These are phyloP conservation scores for Mesitornis unicolor DNA, from an alignment of 2,113 vertebrate species.

Conservation along the genomic window DNA sequence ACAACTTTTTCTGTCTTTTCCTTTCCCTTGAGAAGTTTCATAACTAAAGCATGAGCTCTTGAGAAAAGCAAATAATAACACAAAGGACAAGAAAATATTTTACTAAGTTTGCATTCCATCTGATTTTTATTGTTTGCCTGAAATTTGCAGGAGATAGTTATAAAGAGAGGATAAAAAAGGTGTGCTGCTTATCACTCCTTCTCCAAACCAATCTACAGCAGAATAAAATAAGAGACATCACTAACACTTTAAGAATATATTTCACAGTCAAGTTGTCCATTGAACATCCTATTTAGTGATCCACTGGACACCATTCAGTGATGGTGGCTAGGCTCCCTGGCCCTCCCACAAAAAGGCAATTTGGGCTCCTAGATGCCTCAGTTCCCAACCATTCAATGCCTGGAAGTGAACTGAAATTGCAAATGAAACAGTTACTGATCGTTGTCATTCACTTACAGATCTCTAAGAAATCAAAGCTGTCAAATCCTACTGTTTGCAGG, in stretches of 20 bases:
- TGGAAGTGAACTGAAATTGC: background rate
- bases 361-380: background rate
- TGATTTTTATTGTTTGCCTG: background rate
- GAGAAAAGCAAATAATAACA: background rate
- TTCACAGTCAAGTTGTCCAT: rapidly evolving
- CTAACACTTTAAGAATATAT: background rate
- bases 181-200: background rate
- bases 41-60: background rate
- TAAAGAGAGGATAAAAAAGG: background rate
- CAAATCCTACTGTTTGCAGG: background rate
- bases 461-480: background rate
- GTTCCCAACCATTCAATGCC: background rate
- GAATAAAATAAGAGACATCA: background rate
- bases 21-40: background rate
- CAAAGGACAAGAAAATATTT: background rate
- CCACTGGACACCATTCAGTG: background rate
- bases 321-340: background rate
- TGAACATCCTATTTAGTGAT: background rate
- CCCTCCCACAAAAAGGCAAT: background rate
- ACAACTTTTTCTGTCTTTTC: background rate
- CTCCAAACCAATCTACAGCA: background rate
- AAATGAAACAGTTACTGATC: background rate
- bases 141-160: background rate
- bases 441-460: background rate
- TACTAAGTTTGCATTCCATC: background rate